These are phyloP conservation scores for Lophura nycthemera DNA, from an alignment of 2,113 vertebrate genomes.

Conservation along the genomic window DNA sequence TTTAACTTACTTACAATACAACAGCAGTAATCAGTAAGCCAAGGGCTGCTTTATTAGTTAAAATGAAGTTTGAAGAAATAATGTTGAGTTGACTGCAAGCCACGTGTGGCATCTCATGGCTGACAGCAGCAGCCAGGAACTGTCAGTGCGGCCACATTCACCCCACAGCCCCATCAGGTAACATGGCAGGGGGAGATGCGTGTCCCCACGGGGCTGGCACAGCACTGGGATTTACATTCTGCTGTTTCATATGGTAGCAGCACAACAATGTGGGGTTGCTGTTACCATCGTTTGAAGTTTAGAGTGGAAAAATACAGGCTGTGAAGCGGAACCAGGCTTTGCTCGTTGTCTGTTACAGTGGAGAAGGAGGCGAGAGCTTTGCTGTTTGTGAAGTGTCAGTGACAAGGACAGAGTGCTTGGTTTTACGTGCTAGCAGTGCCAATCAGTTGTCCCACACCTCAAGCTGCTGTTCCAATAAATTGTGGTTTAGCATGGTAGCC, in stretches of 20 bases:
- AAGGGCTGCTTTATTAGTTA: neutral
- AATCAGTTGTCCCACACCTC: neutral
- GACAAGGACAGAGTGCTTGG: neutral
- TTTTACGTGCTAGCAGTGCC: neutral
- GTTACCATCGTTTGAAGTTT: neutral
- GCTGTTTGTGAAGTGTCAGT: neutral
- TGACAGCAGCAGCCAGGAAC: neutral
- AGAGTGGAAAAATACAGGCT: conserved; percentile 35
- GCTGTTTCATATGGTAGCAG: conserved; percentile 19
- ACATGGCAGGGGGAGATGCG: neutral
- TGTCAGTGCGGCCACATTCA: neutral
- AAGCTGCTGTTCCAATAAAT: neutral
- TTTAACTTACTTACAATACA: too few relatives aligned
- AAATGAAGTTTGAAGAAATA: neutral
- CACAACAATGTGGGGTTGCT: neutral
- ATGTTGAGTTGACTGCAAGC: neutral
- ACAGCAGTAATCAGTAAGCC: too few relatives aligned
- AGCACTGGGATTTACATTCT: neutral
- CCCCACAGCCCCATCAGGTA: neutral
- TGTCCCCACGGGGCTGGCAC: neutral
- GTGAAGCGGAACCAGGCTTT: neutral
- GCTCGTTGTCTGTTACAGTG: neutral
- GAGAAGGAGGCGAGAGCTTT: neutral
- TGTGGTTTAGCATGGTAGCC: neutral
- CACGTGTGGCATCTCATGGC: neutral